Evolutionary conservation across 2,113 vertebrate genomes (phyloP).

Genomic region (Corydoras maculifer): DNA sequence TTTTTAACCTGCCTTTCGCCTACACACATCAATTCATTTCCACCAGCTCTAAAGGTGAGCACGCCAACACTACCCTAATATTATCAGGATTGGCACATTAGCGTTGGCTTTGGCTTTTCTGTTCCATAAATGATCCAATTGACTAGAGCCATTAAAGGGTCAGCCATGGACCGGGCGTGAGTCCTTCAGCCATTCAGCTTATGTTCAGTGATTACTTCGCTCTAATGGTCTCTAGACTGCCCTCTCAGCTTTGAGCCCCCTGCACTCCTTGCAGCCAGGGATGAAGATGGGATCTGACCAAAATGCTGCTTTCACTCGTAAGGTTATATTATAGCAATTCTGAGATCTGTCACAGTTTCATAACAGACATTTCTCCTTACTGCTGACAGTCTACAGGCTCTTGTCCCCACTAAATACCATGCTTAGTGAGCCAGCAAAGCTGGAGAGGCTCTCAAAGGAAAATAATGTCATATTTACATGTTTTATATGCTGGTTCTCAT

Average conservation of each 20-base stretch:
- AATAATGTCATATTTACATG: slow-evolving; percentile 29
- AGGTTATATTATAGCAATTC: slow-evolving; percentile 29
- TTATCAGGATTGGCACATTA: slow-evolving; percentile 24
- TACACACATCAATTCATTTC: slow-evolving; percentile 9
- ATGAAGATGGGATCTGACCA: slow-evolving; percentile 3
- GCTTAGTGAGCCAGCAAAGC: slow-evolving; percentile 27
- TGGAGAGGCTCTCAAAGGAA: slow-evolving; percentile 21
- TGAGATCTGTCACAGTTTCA: slow-evolving; percentile 32
- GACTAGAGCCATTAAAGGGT: slow-evolving; percentile 46
- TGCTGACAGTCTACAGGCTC: slow-evolving; percentile 14
- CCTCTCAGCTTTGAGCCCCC: slow-evolving; percentile 16
- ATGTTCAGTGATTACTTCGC: slow-evolving; percentile 12
- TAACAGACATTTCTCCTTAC: slow-evolving; percentile 32
- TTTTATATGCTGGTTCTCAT: not conserved
- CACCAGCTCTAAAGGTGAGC: slow-evolving; percentile 3
- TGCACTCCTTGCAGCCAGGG: not conserved
- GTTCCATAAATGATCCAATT: slow-evolving; percentile 50
- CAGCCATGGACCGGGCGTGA: slow-evolving; percentile 22
- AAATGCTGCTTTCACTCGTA: slow-evolving; percentile 10
- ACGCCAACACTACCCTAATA: slow-evolving; percentile 15
- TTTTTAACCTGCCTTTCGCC: slow-evolving; percentile 1
- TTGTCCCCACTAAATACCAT: slow-evolving; percentile 23
- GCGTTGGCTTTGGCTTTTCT: slow-evolving; percentile 46
- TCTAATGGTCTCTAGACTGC: slow-evolving; percentile 4
- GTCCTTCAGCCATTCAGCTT: slow-evolving; percentile 34